phyloP scores from a whole-genome alignment of 2,888 invertebrate genomes.

The Sphecodes monilicornis region DNA sequence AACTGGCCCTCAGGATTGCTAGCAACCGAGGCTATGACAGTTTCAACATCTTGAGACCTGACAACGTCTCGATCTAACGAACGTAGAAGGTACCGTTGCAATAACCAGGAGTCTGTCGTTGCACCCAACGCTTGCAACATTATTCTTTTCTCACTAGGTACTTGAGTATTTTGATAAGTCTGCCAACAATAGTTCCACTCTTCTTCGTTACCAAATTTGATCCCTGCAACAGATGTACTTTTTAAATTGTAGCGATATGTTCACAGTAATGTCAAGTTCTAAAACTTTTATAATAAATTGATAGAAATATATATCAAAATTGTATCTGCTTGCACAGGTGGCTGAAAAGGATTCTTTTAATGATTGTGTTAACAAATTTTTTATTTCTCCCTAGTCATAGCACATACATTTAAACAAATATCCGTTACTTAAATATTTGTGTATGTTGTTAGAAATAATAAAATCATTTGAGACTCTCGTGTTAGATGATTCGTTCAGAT shows the following conservation, averaged over 20 bases:
- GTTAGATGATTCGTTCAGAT: background rate
- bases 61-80: conserved; percentile 90
- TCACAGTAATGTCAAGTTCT: background rate
- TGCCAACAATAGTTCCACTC: conserved; percentile 93
- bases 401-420: background rate
- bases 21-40: conserved; percentile 90
- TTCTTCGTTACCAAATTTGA: conserved; percentile 88
- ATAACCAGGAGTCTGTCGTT: conserved; percentile 91
- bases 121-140: conserved; percentile 90
- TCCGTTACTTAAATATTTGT: background rate
- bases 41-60: conserved; percentile 89
- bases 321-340: background rate
- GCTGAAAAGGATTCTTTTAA: background rate
- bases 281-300: background rate
- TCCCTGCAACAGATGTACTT: conserved; percentile 84
- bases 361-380: background rate
- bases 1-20: conserved; percentile 89
- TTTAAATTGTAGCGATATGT: background rate
- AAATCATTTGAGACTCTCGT: background rate
- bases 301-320: background rate
- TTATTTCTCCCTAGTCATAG: background rate
- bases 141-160: conserved; percentile 90
- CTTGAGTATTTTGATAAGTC: conserved; percentile 88
- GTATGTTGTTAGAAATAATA: background rate
- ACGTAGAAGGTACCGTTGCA: conserved; percentile 92